phyloP scores from a whole-genome alignment of 2,797 vertebrate genomes.

The Typhlichthys eigenmanni region DNA sequence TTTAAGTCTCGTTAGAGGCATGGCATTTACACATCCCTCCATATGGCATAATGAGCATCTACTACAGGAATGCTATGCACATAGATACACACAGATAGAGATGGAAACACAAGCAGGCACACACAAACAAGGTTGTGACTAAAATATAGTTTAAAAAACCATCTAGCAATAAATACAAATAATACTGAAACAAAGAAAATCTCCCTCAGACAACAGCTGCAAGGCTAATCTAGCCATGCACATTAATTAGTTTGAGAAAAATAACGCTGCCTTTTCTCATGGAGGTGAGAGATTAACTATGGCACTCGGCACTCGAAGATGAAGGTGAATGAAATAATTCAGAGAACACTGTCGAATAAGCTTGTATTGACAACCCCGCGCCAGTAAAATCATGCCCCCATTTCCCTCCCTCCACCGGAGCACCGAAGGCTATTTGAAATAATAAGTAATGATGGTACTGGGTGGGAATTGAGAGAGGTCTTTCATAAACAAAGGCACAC shows the following conservation, averaged over 20 bases:
- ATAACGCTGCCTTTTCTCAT: conserved; percentile 61
- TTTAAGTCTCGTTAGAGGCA: conserved; percentile 42
- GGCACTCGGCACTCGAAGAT: conserved; percentile 30
- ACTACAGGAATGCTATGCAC: not conserved
- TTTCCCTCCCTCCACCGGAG: conserved; percentile 6
- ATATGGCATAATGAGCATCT: conserved; percentile 47
- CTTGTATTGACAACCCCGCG: conserved; percentile 40
- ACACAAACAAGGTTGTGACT: not conserved
- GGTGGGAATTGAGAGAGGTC: conserved; percentile 47
- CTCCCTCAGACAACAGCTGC: conserved; percentile 21
- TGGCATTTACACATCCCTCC: conserved; percentile 49
- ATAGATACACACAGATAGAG: not conserved
- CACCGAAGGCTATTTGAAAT: conserved; percentile 33
- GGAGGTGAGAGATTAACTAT: conserved; percentile 53
- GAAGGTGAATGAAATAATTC: conserved; percentile 53
- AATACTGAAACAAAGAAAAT: conserved; percentile 20
- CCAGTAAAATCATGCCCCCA: conserved; percentile 1
- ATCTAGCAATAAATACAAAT: conserved; percentile 19
- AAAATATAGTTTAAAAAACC: conserved; percentile 6
- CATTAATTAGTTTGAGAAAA: conserved; percentile 73
- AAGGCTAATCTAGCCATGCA: conserved; percentile 58
- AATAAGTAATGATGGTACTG: conserved; percentile 67
- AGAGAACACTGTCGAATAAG: conserved; percentile 18
- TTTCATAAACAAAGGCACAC: conserved; percentile 49
- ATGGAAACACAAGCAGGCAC: conserved; percentile 3